phyloP scores from a whole-genome alignment of 2,888 invertebrate genomes.

The Harmothoe impar region DNA sequence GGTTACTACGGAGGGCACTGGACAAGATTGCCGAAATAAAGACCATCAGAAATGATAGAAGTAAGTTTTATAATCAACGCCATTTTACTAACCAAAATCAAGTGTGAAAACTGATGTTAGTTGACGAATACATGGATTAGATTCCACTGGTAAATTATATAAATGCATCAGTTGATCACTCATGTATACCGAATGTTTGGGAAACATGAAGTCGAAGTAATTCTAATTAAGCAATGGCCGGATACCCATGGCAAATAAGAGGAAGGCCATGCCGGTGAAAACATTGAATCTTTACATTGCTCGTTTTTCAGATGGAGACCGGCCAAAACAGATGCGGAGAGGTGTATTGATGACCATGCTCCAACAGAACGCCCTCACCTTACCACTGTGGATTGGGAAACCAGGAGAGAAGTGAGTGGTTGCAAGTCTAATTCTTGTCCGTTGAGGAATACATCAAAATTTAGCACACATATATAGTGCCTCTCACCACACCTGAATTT shows the following conservation, averaged over 20 bases:
- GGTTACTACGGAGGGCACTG: constrained; percentile 90
- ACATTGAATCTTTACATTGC: too few species aligned
- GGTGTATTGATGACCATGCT: constrained; percentile 98
- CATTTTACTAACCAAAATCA: neutral
- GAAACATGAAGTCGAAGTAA: too few species aligned
- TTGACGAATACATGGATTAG: too few species aligned
- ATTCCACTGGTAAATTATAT: too few species aligned
- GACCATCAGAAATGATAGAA: constrained; percentile 92
- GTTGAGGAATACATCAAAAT: neutral
- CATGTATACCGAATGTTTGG: too few species aligned
- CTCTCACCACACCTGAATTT: too few species aligned
- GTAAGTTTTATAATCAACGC: constrained; percentile 85
- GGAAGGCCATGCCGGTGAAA: too few species aligned
- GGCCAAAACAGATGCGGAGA: constrained; percentile 92
- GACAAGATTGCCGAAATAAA: constrained; percentile 95
- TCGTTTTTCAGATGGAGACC: constrained; percentile 72
- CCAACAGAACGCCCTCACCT: constrained; percentile 93
- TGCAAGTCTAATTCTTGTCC: neutral
- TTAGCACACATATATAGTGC: too few species aligned
- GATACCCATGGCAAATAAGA: too few species aligned
- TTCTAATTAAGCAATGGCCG: too few species aligned
- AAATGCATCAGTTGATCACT: too few species aligned
- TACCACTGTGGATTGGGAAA: constrained; percentile 94
- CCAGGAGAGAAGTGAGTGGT: constrained; percentile 87
- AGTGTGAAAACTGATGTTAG: too few species aligned